Evolutionary conservation across 2,113 vertebrate genomes (phyloP), one percentile per base, ranked within the genome.

Genomic region (Stictonetta naevosa): DNA sequence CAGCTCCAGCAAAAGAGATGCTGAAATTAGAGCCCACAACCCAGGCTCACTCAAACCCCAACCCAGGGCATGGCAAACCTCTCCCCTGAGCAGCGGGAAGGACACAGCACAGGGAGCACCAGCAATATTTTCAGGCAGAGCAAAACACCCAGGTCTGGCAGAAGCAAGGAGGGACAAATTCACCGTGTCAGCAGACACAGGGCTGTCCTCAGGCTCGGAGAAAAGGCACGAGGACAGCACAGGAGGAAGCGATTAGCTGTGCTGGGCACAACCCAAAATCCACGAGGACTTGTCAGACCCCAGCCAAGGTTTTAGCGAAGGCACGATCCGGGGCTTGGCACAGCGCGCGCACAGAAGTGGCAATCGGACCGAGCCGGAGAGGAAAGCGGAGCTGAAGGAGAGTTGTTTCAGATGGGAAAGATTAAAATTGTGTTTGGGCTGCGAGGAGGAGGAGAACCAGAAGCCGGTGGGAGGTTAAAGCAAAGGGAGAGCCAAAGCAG

Each of bases 341-440:
- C 4, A 18, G 26, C 19, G 3, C 22, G 17, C 36, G 26, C 81
- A 91, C 69, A 91, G 91, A 93, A 96, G 95, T 84, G 84, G 89
- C 89, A 72, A 56, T 81, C 58, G 8, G 56, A 42, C 60, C 1
- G 3, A 74, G 78, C 40, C 71, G 77, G 83, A 85, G 38, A 75
- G 58, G 74, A 91, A 91, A 85, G 76, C 48, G 4, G 81, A 93
- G 83, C 62, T 0, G 0, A 64, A 62, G 48, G 69, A 73, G 77
- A 58, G 86, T 68, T 91, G 53, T 93, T 93, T 64, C 93, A 96
- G 91, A 93, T 95, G 86, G 86, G 74, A 92, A 89, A 82, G 77
- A 89, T 95, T 95, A 96, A 95, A 95, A 91, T 20, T 18, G 3
- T 89, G 62, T 52, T 84, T 92, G 53, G 89, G 55, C 75, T 92